Base-by-base conservation (phyloP, 1,140 invertebrate species). In the Caenorhabditis tropicalis region DNA sequence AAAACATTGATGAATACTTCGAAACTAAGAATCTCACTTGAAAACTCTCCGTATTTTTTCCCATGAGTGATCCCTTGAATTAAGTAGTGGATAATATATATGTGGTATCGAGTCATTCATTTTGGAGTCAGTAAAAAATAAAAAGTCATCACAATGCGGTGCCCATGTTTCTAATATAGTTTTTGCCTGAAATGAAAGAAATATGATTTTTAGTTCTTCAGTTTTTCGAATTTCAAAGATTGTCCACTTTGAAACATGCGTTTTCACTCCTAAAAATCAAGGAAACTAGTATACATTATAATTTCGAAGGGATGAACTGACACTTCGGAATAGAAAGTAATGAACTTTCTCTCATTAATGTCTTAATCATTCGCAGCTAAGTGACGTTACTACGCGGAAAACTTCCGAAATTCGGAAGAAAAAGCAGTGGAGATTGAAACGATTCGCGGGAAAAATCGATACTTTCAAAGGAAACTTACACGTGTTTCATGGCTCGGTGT, bases 401-500 rank as follows among this genome's bases (percentile, higher is more conserved):
- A 65, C 29, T 33, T 19, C 29, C 29, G 15, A 16, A 36, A 36
- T 15, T 3, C 29, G 7, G 31, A 36, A 65, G 5, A 19, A 65
- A 15, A 65, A 58, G 16, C 5, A 16, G 31, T 16, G 10, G 3
- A 19, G 12, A 33, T 10, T 31, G 58, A 31, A 65, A 65, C 58
- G 31, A 16, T n/a, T 36, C 29, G 10, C 4, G 0, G 19, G 19
- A 65, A 65, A 65, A 65, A 33, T 31, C 16, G 36, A 33, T 43
- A 56, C 21, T 10, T 27, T 29, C 12, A 27, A 16, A 19, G 10
- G 27, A 81, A 80, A 51, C 82, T n/a, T 49, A 86, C 86, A 46
- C 83, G 85, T 29, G 86, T 87, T 36, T 87, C 65, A 58, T 87
- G 86, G 82, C 84, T 87, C n/a, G 79, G 83, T n/a, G 86, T 86